A percentile compares a stretch with the other conserved stretches of the same genome.
Conservation (phyloP, 1,140 invertebrate species). For the Aphidius ervi region DNA sequence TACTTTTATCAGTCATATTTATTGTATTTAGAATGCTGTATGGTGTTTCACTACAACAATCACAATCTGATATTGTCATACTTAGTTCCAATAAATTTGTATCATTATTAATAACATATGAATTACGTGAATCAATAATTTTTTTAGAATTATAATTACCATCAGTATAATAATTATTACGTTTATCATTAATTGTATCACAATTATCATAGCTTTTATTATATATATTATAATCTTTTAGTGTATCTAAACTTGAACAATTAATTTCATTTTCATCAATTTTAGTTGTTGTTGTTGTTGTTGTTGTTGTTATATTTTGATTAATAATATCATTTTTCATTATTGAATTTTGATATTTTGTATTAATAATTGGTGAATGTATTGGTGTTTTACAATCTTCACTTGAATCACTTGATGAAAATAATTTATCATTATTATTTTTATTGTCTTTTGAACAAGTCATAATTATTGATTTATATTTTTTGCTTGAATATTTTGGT, state of each 20-base stretch:
- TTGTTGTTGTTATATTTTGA: conserved; percentile 51
- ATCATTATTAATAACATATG: conserved; percentile 52
- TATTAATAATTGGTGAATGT: conserved; percentile 35
- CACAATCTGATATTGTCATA: conserved; percentile 53
- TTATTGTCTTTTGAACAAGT: conserved; percentile 41
- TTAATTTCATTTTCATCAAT: conserved; percentile 45
- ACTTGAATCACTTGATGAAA: conserved; percentile 46
- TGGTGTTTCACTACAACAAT: conserved; percentile 42
- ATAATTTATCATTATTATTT: conserved; percentile 32
- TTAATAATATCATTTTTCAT: conserved; percentile 59
- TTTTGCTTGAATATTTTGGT: conserved; percentile 45
- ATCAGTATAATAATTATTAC: conserved; percentile 40
- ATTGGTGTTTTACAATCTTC: conserved; percentile 46
- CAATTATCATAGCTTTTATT: conserved; percentile 42
- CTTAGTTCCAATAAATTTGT: conserved; percentile 50
- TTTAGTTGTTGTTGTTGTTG: conserved; percentile 18
- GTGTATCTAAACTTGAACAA: conserved; percentile 43
- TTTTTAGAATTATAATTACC: conserved; percentile 47
- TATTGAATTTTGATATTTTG: conserved; percentile 40
- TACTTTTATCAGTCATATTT: conserved; percentile 46
- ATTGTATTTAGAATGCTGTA: conserved; percentile 51
- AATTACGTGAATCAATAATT: conserved; percentile 44
- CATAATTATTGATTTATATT: conserved; percentile 39
- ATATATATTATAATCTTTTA: conserved; percentile 45
- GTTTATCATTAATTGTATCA: conserved; percentile 40